These are phyloP conservation scores for Danionella dracula DNA, from an alignment of 2,797 vertebrate genomes.

Conservation along the genomic window DNA sequence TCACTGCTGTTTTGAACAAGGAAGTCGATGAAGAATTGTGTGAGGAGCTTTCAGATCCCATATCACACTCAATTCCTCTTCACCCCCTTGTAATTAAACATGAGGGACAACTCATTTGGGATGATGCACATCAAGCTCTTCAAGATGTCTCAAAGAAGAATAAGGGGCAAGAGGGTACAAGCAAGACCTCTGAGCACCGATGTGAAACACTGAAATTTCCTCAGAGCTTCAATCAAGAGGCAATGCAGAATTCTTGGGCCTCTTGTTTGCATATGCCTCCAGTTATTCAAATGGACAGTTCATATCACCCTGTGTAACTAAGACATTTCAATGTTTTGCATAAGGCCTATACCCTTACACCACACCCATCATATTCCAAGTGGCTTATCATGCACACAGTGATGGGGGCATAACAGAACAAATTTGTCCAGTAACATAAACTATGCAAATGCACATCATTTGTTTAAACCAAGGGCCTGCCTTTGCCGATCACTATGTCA, in stretches of 20 bases:
- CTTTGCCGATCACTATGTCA: too few species aligned
- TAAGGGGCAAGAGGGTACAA: background rate
- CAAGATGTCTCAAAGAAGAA: background rate
- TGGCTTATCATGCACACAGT: too few species aligned
- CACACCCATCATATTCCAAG: background rate
- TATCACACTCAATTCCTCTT: slow-evolving; percentile 22
- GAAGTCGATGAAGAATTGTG: background rate
- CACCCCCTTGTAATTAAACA: background rate
- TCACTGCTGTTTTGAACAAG: background rate
- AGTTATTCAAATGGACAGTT: slow-evolving; percentile 19
- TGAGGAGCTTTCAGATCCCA: background rate
- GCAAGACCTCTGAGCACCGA: slow-evolving; percentile 1
- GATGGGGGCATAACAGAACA: too few species aligned
- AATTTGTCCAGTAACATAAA: background rate
- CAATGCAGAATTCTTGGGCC: background rate
- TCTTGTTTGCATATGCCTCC: background rate
- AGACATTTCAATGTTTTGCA: background rate
- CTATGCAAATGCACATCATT: background rate
- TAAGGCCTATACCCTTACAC: background rate
- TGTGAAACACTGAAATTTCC: slow-evolving; percentile 43
- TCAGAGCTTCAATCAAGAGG: slow-evolving; percentile 2
- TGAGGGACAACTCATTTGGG: background rate
- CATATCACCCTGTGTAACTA: slow-evolving; percentile 35
- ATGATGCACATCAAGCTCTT: slow-evolving; percentile 29
- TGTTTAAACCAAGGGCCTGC: background rate